These are phyloP conservation scores for Ceratosolen solmsi DNA, from an alignment of 1,140 invertebrate genomes.

Conservation along the genomic window DNA sequence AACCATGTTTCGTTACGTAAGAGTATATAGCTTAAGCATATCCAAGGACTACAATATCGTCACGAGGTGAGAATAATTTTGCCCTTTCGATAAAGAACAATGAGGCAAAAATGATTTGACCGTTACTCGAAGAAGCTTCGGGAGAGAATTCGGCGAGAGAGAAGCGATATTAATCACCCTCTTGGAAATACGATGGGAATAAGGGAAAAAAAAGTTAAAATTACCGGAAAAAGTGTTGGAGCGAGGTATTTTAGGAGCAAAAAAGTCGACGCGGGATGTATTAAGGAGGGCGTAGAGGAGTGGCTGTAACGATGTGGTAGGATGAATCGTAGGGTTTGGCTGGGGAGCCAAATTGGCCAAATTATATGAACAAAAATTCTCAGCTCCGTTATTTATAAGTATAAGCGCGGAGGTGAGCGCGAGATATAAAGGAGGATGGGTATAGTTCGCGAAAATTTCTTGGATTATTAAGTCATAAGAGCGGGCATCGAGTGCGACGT, in stretches of 20 bases:
- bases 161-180: background rate
- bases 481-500: too few species aligned
- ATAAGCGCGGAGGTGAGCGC: too few species aligned
- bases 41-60: too few species aligned
- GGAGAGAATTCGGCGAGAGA: background rate
- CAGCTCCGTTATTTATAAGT: too few species aligned
- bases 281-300: background rate
- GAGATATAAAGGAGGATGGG: too few species aligned
- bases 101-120: background rate
- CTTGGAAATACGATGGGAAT: background rate
- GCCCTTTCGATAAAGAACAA: background rate
- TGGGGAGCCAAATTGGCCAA: too few species aligned
- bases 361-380: too few species aligned
- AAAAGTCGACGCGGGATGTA: background rate
- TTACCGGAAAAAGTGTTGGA: background rate
- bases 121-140: background rate
- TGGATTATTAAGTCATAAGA: too few species aligned
- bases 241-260: background rate
- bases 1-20: too few species aligned
- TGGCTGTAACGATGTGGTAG: background rate
- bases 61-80: background rate
- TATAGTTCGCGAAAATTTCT: too few species aligned
- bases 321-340: too few species aligned
- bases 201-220: background rate
- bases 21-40: too few species aligned